phyloP scores from a whole-genome alignment of 2,888 invertebrate species.

The Parnassius smintheus region DNA sequence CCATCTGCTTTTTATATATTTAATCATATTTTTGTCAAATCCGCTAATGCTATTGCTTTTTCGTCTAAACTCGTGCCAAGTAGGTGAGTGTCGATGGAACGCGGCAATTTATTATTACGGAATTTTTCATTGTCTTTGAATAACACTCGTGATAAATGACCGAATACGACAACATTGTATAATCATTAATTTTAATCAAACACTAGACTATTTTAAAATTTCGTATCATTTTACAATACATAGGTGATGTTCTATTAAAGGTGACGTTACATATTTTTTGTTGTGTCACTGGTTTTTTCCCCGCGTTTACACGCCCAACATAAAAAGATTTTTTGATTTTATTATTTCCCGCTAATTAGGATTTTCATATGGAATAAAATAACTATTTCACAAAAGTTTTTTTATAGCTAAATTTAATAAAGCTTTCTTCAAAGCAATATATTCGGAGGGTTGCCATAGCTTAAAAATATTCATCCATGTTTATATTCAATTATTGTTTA shows the following conservation, averaged over 20 bases:
- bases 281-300: not conserved
- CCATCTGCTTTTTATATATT: slow-evolving; percentile 17
- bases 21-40: slow-evolving; percentile 21
- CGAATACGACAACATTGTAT: slow-evolving; percentile 18
- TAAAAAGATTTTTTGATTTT: too few species aligned
- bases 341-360: too few species aligned
- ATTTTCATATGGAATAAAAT: too few species aligned
- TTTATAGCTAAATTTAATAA: too few species aligned
- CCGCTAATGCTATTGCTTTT: not conserved
- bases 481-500: not conserved
- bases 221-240: slow-evolving; percentile 12
- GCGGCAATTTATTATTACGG: slow-evolving; percentile 27
- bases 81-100: slow-evolving; percentile 71
- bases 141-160: slow-evolving; percentile 21
- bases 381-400: too few species aligned
- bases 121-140: slow-evolving; percentile 33
- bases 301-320: not conserved
- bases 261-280: slow-evolving; percentile 13
- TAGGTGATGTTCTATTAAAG: slow-evolving; percentile 17
- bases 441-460: too few species aligned
- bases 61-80: slow-evolving; percentile 57
- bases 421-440: too few species aligned
- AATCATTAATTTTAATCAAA: slow-evolving; percentile 24
- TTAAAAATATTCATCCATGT: not conserved
- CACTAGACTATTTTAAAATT: slow-evolving; percentile 16